phyloP scores from a whole-genome alignment of 1,140 invertebrate genomes.

The Scaptomyza hsui region DNA sequence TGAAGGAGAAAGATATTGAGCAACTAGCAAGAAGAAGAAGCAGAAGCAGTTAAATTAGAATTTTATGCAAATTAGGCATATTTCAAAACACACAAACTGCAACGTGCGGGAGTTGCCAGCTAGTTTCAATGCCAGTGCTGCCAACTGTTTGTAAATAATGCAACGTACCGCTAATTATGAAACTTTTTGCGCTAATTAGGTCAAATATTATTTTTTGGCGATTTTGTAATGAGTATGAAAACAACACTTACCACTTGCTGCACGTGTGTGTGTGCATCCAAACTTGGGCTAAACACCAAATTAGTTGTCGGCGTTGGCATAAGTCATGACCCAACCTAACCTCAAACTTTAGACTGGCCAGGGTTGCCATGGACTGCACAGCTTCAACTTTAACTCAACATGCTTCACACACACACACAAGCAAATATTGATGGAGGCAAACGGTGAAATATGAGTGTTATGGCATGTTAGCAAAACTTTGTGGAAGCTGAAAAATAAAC shows the following conservation, averaged over 20 bases:
- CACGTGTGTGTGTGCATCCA: no score
- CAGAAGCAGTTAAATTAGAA: constrained; percentile 71
- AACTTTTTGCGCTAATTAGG: constrained; percentile 48
- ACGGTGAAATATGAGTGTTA: no score
- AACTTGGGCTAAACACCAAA: constrained; percentile 38
- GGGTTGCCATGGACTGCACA: no score
- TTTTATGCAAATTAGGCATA: constrained; percentile 77
- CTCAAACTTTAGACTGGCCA: not conserved
- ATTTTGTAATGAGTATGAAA: constrained; percentile 37
- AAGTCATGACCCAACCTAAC: not conserved
- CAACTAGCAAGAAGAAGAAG: constrained; percentile 46
- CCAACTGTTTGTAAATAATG: not conserved
- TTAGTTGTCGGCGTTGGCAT: constrained; percentile 18
- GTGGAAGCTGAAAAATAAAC: not conserved
- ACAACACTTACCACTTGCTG: not conserved
- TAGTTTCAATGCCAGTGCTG: constrained; percentile 9
- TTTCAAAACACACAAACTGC: constrained; percentile 64
- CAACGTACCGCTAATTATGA: constrained; percentile 27
- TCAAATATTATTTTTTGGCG: constrained; percentile 31
- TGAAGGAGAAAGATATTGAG: constrained; percentile 14
- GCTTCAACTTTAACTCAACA: not conserved
- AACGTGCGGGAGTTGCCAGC: constrained; percentile 21
- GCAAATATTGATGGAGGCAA: constrained; percentile 6
- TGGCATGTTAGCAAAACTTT: constrained; percentile 26
- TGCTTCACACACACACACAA: not conserved